Evolutionary conservation across 2,113 vertebrate genomes (phyloP).

Genomic region (Peromyscus maniculatus): DNA sequence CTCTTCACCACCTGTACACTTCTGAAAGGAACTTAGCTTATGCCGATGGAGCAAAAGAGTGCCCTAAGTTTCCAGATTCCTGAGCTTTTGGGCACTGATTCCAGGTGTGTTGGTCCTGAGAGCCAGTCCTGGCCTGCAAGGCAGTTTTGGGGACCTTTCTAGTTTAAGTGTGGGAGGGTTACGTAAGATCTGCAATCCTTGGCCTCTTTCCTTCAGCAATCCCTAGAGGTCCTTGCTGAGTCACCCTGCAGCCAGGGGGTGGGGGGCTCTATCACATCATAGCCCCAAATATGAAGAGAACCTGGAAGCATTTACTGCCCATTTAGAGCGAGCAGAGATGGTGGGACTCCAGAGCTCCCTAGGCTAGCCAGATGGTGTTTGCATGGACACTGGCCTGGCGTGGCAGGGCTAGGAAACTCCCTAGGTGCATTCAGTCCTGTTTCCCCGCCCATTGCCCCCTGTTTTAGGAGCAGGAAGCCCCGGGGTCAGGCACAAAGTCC

Average conservation of each 20-base stretch:
- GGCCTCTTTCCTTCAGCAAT: neutral
- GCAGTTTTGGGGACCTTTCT: neutral
- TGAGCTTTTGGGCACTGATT: neutral
- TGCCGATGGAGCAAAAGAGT: neutral
- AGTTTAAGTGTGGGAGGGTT: neutral
- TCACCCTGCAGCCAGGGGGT: neutral
- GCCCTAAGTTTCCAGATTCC: neutral
- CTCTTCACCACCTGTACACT: neutral
- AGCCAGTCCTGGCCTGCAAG: neutral
- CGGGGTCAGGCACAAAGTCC: neutral
- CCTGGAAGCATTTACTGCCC: neutral
- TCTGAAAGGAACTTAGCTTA: neutral
- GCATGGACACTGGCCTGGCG: neutral
- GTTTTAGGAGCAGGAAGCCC: neutral
- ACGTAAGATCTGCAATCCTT: neutral
- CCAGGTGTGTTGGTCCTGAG: neutral
- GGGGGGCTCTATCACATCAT: neutral
- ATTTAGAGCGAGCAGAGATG: neutral
- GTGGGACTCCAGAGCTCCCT: neutral
- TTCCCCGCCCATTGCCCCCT: neutral
- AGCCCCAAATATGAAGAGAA: neutral
- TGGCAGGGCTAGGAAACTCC: neutral
- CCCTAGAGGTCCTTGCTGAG: neutral
- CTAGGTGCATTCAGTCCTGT: neutral
- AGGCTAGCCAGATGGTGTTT: neutral